phyloP scores from a whole-genome alignment of 2,797 vertebrate species.

The Pseudomugil tenellus region DNA sequence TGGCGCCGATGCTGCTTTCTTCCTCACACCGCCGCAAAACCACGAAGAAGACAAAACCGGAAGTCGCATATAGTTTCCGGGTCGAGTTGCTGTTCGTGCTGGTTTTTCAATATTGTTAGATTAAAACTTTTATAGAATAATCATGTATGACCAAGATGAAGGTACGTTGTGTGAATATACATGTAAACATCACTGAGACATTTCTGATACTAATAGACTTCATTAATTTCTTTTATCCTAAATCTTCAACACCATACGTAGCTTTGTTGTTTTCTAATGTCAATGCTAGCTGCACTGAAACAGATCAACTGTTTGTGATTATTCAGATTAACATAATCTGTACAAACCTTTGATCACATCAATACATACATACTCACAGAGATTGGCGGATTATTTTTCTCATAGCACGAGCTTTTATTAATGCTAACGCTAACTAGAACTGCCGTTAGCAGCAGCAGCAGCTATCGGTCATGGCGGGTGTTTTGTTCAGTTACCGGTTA shows the following conservation, averaged over 20 bases:
- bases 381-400: too few relatives aligned
- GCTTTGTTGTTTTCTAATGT: not conserved
- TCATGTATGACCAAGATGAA: slow-evolving; percentile 86
- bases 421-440: not conserved
- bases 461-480: not conserved
- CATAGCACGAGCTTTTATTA: not conserved
- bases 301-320: not conserved
- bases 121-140: slow-evolving; percentile 2
- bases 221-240: not conserved
- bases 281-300: not conserved
- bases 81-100: not conserved
- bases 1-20: too few relatives aligned
- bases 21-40: too few relatives aligned
- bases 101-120: not conserved
- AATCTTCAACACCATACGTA: not conserved
- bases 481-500: not conserved
- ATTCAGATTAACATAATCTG: not conserved
- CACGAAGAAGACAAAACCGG: slow-evolving; percentile 3
- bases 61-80: not conserved
- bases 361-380: not conserved
- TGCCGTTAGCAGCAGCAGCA: not conserved
- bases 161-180: slow-evolving; percentile 57
- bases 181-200: not conserved
- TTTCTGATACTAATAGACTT: not conserved
- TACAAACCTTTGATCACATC: not conserved